Evolutionary conservation across 1,140 invertebrate genomes (phyloP).

Genomic region (Dreissena rostriformis): DNA sequence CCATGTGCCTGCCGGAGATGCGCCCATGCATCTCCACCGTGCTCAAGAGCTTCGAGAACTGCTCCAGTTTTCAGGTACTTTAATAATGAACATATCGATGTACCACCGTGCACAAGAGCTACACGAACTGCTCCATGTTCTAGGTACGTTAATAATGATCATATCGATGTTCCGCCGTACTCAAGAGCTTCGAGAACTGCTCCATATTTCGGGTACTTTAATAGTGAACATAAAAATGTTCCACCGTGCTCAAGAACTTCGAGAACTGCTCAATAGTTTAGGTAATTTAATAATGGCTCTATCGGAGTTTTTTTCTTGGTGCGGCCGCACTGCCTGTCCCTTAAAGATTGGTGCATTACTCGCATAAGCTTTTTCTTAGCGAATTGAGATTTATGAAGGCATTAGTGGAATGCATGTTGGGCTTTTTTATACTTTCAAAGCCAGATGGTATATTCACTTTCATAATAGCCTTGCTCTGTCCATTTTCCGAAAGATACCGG

Average conservation of each 20-base stretch:
- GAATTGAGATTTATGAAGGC: too few relatives aligned
- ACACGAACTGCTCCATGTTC: constrained; percentile 28
- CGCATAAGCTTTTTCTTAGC: too few relatives aligned
- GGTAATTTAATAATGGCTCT: not conserved
- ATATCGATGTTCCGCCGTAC: not conserved
- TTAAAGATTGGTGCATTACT: too few relatives aligned
- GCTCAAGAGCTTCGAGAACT: constrained; percentile 20
- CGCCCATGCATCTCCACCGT: not conserved
- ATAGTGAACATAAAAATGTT: not conserved
- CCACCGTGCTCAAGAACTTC: constrained; percentile 4
- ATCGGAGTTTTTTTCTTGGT: too few relatives aligned
- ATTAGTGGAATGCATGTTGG: too few relatives aligned
- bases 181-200: not conserved
- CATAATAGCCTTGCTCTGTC: too few relatives aligned
- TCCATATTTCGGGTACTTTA: not conserved
- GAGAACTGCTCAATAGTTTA: constrained; percentile 21
- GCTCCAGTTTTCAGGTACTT: constrained; percentile 33
- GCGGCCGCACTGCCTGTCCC: too few relatives aligned
- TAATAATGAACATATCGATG: not conserved
- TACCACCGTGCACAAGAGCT: not conserved
- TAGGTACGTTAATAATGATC: constrained; percentile 7
- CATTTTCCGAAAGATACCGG: too few relatives aligned
- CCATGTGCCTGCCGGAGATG: constrained; percentile 27
- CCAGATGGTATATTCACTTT: too few relatives aligned
- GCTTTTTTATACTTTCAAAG: too few relatives aligned